Evolutionary conservation across 2,113 vertebrate species (phyloP).

Genomic region (Etheostoma cragini): DNA sequence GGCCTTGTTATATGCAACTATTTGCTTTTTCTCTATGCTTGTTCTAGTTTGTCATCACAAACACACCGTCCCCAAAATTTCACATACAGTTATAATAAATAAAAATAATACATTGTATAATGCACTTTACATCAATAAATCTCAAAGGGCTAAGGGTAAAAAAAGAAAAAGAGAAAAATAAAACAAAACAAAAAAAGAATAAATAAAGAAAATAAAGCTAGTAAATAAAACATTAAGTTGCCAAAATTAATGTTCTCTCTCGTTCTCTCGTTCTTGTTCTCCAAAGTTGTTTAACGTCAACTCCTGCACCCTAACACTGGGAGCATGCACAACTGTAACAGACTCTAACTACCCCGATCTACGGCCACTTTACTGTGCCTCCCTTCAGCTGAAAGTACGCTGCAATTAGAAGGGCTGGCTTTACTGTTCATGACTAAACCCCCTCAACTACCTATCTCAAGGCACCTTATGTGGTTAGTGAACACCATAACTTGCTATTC

Average conservation of each 20-base stretch:
- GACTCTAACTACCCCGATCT: conserved; percentile 4
- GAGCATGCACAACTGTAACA: background rate
- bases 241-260: background rate
- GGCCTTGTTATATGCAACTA: background rate
- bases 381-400: conserved; percentile 1
- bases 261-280: too few relatives aligned
- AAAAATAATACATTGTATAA: too few relatives aligned
- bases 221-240: too few relatives aligned
- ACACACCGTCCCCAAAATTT: background rate
- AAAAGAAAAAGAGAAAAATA: too few relatives aligned
- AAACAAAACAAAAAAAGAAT: too few relatives aligned
- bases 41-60: background rate
- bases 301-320: background rate
- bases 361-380: background rate
- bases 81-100: too few relatives aligned
- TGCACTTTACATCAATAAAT: too few relatives aligned
- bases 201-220: too few relatives aligned
- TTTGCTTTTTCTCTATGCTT: background rate
- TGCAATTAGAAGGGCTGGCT: background rate
- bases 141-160: too few relatives aligned
- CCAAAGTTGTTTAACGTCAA: background rate
- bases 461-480: background rate
- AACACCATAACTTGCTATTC: background rate
- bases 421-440: background rate
- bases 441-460: background rate